Conservation (phyloP, 2,797 vertebrate genomes). For the Tangara arthus region DNA sequence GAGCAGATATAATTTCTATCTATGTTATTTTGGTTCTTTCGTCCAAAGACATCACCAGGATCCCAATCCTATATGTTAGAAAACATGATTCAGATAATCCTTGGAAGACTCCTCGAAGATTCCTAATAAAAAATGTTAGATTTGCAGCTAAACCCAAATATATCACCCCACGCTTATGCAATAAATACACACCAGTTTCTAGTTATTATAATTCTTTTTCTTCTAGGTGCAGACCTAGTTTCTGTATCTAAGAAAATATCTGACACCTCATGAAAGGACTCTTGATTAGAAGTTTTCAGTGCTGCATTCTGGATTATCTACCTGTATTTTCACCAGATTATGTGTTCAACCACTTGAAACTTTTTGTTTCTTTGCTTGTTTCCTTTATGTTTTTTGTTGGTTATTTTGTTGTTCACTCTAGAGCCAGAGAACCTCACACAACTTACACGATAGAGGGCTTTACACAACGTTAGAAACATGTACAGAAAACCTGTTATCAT, state of each 20-base stretch:
- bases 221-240: background rate
- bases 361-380: background rate
- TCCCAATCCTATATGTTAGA: background rate
- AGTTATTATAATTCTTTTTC: background rate
- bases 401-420: background rate
- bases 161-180: background rate
- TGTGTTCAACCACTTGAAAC: background rate
- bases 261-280: background rate
- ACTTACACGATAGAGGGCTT: background rate
- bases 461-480: background rate
- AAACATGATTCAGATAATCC: background rate
- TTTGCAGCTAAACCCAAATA: background rate
- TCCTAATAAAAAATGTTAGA: background rate
- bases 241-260: background rate
- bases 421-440: background rate
- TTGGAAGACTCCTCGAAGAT: background rate
- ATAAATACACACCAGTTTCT: background rate
- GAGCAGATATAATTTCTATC: background rate
- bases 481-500: background rate
- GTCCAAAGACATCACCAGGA: background rate
- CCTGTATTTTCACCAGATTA: background rate
- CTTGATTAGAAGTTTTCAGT: background rate
- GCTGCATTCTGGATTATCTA: background rate
- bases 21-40: background rate
- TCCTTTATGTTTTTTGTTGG: background rate